These are phyloP conservation scores for Pseudomyrmex pallidus DNA, from an alignment of 1,140 invertebrate species.

Conservation along the genomic window DNA sequence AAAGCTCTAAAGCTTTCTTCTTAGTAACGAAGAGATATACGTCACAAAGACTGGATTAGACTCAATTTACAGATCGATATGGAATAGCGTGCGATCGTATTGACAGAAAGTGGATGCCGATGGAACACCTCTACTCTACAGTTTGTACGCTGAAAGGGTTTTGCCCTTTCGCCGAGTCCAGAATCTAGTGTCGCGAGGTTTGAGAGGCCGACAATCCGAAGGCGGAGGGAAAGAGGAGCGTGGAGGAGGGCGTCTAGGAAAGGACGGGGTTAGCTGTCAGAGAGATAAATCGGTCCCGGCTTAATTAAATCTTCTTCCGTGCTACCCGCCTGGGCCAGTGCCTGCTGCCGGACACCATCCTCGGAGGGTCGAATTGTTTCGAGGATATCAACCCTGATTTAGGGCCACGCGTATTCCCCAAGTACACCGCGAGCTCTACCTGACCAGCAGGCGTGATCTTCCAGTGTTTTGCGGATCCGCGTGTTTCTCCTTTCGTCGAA, in stretches of 20 bases:
- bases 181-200: constrained; percentile 78
- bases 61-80: constrained; percentile 7
- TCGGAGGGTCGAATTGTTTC: constrained; percentile 84
- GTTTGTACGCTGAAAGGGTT: constrained; percentile 64
- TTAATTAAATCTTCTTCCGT: constrained; percentile 86
- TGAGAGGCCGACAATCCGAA: constrained; percentile 78
- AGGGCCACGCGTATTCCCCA: constrained; percentile 77
- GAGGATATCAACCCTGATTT: constrained; percentile 85
- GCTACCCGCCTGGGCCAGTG: constrained; percentile 73
- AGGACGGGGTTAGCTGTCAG: constrained; percentile 84
- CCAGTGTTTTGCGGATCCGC: constrained; percentile 51
- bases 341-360: constrained; percentile 74
- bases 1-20: background rate
- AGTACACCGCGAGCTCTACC: constrained; percentile 78
- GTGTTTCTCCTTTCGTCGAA: constrained; percentile 19
- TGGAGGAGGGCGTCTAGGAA: constrained; percentile 63
- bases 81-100: background rate
- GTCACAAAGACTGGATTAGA: background rate
- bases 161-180: constrained; percentile 62
- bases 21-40: background rate
- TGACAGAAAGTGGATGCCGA: constrained; percentile 60
- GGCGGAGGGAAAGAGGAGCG: constrained; percentile 68
- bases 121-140: constrained; percentile 56
- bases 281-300: constrained; percentile 85
- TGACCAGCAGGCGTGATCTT: constrained; percentile 76